A percentile compares a stretch with the other conserved stretches of the same genome.
Evolutionary conservation across 2,888 invertebrate species (phyloP).

Genomic region (Litoditis marina): DNA sequence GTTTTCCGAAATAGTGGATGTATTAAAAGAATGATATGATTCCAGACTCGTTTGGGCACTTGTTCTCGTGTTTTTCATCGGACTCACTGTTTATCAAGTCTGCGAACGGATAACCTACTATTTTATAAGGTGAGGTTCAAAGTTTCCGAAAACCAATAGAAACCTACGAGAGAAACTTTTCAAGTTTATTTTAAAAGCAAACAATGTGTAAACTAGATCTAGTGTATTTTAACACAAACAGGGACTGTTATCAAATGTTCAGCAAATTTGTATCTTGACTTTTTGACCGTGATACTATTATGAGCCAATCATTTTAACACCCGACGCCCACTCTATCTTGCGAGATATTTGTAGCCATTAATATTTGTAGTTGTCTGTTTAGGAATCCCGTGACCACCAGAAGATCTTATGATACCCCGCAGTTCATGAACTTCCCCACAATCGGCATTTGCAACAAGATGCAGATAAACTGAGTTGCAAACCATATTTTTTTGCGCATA

Average conservation of each 20-base stretch:
- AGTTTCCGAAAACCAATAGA: too few species aligned
- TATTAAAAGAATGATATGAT: background rate
- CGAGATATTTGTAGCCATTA: background rate
- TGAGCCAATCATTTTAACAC: too few species aligned
- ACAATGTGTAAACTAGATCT: too few species aligned
- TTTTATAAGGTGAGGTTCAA: conserved; percentile 41
- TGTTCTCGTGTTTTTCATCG: conserved; percentile 48
- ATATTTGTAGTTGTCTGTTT: conserved; percentile 1
- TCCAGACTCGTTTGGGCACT: conserved; percentile 52
- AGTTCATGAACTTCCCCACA: conserved; percentile 47
- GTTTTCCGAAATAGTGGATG: background rate
- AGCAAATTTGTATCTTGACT: too few species aligned
- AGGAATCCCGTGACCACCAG: conserved; percentile 49
- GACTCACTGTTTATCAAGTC: conserved; percentile 52
- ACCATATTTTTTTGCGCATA: too few species aligned
- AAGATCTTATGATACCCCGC: conserved; percentile 48
- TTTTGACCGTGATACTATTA: too few species aligned
- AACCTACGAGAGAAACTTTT: too few species aligned
- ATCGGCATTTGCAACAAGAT: conserved; percentile 56
- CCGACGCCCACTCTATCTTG: too few species aligned
- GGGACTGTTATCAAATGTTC: too few species aligned
- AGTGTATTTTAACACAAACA: too few species aligned
- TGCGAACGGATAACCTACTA: conserved; percentile 53
- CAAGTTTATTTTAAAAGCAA: too few species aligned
- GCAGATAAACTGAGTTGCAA: conserved; percentile 45